These are phyloP conservation scores for Podarcis muralis DNA, from an alignment of 2,113 vertebrate species.

Conservation along the genomic window DNA sequence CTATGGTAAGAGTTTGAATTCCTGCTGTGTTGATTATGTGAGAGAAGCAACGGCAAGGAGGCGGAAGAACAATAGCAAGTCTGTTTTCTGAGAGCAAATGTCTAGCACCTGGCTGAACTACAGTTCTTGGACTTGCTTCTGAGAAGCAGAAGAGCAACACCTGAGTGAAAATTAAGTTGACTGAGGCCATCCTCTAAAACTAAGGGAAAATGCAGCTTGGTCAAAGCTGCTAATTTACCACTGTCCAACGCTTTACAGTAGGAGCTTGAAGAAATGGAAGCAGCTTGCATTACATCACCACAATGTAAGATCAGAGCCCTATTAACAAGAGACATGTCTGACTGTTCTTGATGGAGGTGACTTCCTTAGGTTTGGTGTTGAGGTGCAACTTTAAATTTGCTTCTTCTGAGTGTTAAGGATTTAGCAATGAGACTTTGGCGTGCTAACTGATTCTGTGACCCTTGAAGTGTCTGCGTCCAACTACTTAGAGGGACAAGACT, in stretches of 20 bases:
- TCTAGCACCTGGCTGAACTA: background rate
- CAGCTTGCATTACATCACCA: background rate
- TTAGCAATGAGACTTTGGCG: background rate
- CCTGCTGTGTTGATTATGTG: background rate
- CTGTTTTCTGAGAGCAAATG: background rate
- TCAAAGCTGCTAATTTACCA: background rate
- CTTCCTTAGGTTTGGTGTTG: background rate
- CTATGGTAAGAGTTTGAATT: background rate
- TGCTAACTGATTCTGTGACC: too few species aligned
- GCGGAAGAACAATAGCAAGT: background rate
- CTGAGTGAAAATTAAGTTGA: background rate
- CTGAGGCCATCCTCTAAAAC: background rate
- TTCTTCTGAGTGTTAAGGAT: background rate
- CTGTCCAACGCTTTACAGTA: background rate
- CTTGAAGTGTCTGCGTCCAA: too few species aligned
- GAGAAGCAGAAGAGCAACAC: background rate
- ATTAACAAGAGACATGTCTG: background rate
- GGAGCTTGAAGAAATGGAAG: background rate
- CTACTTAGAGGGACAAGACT: too few species aligned
- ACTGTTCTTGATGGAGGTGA: background rate
- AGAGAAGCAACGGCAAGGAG: background rate
- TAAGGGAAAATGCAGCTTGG: background rate
- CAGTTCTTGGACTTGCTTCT: background rate
- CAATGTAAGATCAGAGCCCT: background rate
- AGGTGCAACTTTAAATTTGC: background rate